A percentile compares a stretch with the other conserved stretches of the same genome.
Evolutionary conservation across 1,140 invertebrate species (phyloP).

Genomic region (Melipona quadrifasciata): DNA sequence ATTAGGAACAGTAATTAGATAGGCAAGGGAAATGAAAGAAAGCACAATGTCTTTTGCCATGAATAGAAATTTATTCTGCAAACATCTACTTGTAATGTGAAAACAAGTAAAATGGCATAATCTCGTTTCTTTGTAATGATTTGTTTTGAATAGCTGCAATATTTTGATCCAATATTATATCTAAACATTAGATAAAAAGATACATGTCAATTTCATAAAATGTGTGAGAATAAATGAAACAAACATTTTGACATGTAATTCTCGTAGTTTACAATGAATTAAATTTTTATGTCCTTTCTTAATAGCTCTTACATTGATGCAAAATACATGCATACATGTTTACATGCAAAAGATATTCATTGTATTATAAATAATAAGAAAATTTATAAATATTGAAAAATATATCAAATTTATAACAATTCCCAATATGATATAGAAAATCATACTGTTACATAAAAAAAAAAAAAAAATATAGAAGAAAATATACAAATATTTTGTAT

Average conservation of each 20-base stretch:
- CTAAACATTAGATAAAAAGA: slow-evolving; percentile 1
- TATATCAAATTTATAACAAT: slow-evolving; percentile 41
- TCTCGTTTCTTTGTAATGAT: slow-evolving; percentile 27
- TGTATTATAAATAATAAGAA: slow-evolving; percentile 40
- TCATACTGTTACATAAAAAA: slow-evolving; percentile 23
- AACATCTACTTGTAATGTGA: slow-evolving; percentile 72
- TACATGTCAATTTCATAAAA: background rate
- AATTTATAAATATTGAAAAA: slow-evolving; percentile 53
- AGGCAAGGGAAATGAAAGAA: slow-evolving; percentile 78
- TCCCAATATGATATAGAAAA: slow-evolving; percentile 33
- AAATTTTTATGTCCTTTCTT: slow-evolving; percentile 22
- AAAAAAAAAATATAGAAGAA: slow-evolving; percentile 11
- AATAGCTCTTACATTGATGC: slow-evolving; percentile 47
- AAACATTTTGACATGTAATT: slow-evolving; percentile 42
- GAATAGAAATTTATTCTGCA: slow-evolving; percentile 79
- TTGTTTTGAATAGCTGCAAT: slow-evolving; percentile 42
- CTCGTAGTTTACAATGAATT: slow-evolving; percentile 2
- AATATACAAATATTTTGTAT: slow-evolving; percentile 6
- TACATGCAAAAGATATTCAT: slow-evolving; percentile 60
- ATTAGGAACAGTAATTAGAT: slow-evolving; percentile 40
- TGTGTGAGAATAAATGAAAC: slow-evolving; percentile 7
- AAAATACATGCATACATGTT: slow-evolving; percentile 60
- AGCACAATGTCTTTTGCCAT: slow-evolving; percentile 78
- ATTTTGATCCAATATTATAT: slow-evolving; percentile 25
- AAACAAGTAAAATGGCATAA: slow-evolving; percentile 62